Evolutionary conservation across 2,888 invertebrate species (phyloP).

Genomic region (Mesoligia furuncula): DNA sequence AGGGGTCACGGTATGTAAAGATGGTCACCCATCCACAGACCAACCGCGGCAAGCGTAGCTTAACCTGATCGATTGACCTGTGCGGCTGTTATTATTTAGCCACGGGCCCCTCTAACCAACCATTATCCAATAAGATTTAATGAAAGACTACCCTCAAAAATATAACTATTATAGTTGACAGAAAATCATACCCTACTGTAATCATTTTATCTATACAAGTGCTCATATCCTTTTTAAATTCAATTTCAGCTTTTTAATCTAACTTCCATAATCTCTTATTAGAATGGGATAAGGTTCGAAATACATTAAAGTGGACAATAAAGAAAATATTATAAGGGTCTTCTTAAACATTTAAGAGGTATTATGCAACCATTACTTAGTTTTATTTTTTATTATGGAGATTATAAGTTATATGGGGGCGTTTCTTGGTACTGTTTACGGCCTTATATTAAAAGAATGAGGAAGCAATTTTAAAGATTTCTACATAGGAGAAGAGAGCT

Average conservation of each 20-base stretch:
- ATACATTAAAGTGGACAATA: slow-evolving; percentile 36
- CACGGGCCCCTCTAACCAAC: too few species aligned
- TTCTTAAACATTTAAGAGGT: slow-evolving; percentile 39
- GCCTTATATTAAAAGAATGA: slow-evolving; percentile 1
- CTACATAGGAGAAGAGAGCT: background rate
- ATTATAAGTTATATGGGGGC: slow-evolving; percentile 34
- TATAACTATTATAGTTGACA: slow-evolving; percentile 1
- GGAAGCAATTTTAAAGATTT: background rate
- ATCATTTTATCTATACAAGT: slow-evolving; percentile 37
- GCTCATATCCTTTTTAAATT: slow-evolving; percentile 45
- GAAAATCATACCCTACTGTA: background rate
- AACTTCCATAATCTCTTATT: slow-evolving; percentile 6
- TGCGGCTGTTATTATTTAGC: too few species aligned
- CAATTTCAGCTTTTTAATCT: slow-evolving; percentile 29
- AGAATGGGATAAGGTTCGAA: slow-evolving; percentile 24
- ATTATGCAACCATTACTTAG: slow-evolving; percentile 54
- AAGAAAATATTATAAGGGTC: slow-evolving; percentile 53
- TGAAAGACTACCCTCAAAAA: background rate
- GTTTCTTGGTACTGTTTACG: background rate
- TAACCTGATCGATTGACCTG: too few species aligned
- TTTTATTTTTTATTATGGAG: slow-evolving; percentile 63
- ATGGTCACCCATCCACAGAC: too few species aligned
- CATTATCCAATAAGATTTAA: slow-evolving; percentile 11
- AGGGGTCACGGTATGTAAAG: too few species aligned
- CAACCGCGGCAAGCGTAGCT: too few species aligned